These are phyloP conservation scores for Callyntrura sp. DNA, from an alignment of 2,888 invertebrate species.

Conservation along the genomic window DNA sequence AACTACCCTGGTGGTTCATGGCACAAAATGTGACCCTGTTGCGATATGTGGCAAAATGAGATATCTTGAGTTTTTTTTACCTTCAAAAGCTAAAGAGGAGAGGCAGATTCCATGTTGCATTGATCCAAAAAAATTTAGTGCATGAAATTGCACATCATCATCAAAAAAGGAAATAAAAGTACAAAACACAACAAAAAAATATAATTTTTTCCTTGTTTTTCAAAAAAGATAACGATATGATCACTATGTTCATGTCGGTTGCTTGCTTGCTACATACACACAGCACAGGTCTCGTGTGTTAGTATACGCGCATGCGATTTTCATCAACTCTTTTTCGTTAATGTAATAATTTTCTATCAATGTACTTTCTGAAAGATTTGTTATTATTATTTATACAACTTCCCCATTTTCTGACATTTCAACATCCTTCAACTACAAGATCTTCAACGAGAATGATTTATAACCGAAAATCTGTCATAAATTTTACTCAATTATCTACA, in stretches of 20 bases:
- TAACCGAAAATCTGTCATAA: slow-evolving; percentile 62
- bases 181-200: neutral
- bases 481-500: slow-evolving; percentile 63
- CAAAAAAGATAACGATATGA: slow-evolving; percentile 37
- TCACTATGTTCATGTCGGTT: slow-evolving; percentile 45
- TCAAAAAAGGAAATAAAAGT: slow-evolving; percentile 30
- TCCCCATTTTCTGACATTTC: slow-evolving; percentile 50
- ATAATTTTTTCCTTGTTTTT: slow-evolving; percentile 26
- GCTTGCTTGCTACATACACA: no score
- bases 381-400: slow-evolving; percentile 51
- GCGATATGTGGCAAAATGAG: no score
- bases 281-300: slow-evolving; percentile 26
- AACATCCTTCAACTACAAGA: slow-evolving; percentile 47
- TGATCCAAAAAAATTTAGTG: slow-evolving; percentile 42
- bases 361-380: slow-evolving; percentile 45
- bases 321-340: neutral
- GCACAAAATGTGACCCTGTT: neutral
- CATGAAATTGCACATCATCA: slow-evolving; percentile 23
- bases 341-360: slow-evolving; percentile 49
- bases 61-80: no score
- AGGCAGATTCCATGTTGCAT: slow-evolving; percentile 50
- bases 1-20: no score
- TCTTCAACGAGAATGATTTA: slow-evolving; percentile 49
- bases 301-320: neutral
- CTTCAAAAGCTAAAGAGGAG: slow-evolving; percentile 47